Conservation (phyloP, 2,113 vertebrate genomes). For the Hoplias malabaricus region DNA sequence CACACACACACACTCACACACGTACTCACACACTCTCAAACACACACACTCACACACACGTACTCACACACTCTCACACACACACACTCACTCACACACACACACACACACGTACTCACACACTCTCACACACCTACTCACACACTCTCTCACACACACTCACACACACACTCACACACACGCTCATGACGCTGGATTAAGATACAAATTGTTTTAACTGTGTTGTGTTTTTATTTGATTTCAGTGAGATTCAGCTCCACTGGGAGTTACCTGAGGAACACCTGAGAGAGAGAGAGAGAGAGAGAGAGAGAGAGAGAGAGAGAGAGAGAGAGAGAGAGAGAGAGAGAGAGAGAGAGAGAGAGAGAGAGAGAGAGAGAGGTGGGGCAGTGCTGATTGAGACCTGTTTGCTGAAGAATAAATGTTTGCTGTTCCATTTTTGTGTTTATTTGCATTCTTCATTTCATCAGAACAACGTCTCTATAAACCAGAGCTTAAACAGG, state of each 20-base stretch:
- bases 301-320: too few relatives aligned
- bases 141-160: not conserved
- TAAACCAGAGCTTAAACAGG: too few relatives aligned
- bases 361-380: too few relatives aligned
- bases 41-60: not conserved
- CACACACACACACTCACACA: not conserved
- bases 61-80: not conserved
- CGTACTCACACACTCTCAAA: not conserved
- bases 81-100: not conserved
- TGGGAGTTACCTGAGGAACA: not conserved
- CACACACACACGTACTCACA: constrained; percentile 1
- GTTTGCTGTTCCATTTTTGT: too few relatives aligned
- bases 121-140: constrained; percentile 13
- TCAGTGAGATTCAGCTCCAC: constrained; percentile 44
- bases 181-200: not conserved
- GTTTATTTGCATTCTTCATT: too few relatives aligned
- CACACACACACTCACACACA: not conserved
- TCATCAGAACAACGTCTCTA: too few relatives aligned
- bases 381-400: too few relatives aligned
- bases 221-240: not conserved
- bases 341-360: too few relatives aligned
- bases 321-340: too few relatives aligned
- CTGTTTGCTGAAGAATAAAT: too few relatives aligned
- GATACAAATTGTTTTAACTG: too few relatives aligned
- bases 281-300: constrained; percentile 11